phyloP scores from a whole-genome alignment of 2,888 invertebrate species.

The Rhimphoctona megacephalus region DNA sequence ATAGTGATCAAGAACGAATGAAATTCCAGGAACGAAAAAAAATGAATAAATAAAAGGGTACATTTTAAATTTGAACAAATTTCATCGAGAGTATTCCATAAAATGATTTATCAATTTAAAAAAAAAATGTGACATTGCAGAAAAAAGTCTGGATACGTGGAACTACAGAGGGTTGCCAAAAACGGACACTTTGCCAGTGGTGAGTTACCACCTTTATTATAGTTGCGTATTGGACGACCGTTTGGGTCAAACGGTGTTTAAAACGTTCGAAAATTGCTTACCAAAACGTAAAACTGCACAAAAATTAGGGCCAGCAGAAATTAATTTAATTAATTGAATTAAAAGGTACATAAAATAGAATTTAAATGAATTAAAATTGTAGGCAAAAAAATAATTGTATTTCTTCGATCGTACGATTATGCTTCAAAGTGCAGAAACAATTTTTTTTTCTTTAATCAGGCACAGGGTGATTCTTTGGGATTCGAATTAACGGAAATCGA shows the following conservation, averaged over 20 bases:
- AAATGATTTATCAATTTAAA: not conserved
- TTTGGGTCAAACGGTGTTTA: not conserved
- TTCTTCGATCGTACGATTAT: not conserved
- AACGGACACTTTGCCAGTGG: not conserved
- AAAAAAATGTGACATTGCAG: not conserved
- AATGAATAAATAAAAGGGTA: not conserved
- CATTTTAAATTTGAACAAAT: not conserved
- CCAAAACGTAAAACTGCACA: not conserved
- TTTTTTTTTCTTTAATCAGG: conserved; percentile 35
- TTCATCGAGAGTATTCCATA: not conserved
- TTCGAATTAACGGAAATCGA: conserved; percentile 66
- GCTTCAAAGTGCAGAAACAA: not conserved
- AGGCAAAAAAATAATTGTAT: not conserved
- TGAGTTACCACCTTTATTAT: not conserved
- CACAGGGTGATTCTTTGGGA: conserved; percentile 59
- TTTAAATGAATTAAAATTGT: not conserved
- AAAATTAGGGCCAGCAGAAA: not conserved
- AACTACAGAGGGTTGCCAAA: not conserved
- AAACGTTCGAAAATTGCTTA: not conserved
- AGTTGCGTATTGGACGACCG: not conserved
- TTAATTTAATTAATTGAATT: not conserved
- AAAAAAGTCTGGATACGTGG: not conserved
- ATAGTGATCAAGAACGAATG: no score
- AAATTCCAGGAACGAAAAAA: no score
- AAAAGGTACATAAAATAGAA: no score